These are phyloP conservation scores for Drosophila albomicans DNA, from an alignment of 1,140 invertebrate species.

Conservation along the genomic window DNA sequence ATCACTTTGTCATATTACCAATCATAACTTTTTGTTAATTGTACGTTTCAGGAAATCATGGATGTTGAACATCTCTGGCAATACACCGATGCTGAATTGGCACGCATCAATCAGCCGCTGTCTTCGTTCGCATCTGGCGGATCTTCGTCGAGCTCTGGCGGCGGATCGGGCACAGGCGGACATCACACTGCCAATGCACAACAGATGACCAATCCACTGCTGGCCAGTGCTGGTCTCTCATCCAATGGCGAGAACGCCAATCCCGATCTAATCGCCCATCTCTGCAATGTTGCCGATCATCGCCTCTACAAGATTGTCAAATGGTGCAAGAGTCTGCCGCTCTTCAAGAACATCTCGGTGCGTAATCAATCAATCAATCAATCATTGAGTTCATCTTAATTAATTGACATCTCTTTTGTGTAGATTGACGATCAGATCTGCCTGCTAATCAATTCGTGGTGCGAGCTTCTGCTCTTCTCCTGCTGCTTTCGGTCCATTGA, in stretches of 20 bases:
- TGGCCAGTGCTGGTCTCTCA: constrained; percentile 87
- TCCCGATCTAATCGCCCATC: constrained; percentile 93
- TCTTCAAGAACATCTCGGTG: constrained; percentile 98
- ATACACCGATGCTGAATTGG: constrained; percentile 91
- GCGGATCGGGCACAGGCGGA: constrained; percentile 39
- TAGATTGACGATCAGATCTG: constrained; percentile 98
- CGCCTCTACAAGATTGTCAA: constrained; percentile 98
- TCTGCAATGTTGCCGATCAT: constrained; percentile 97
- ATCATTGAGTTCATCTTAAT: not conserved
- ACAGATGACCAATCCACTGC: constrained; percentile 87
- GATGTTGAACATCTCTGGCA: constrained; percentile 97
- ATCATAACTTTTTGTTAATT: too few species aligned
- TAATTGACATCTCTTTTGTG: not conserved
- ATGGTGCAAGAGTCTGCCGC: constrained; percentile 98
- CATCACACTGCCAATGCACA: constrained; percentile 67
- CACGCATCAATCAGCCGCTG: constrained; percentile 86
- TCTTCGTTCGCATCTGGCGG: constrained; percentile 78
- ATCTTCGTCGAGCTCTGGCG: constrained; percentile 52
- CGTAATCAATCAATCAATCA: constrained; percentile 71
- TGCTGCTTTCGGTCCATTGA: constrained; percentile 95
- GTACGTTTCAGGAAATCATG: constrained; percentile 92
- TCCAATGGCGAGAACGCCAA: constrained; percentile 88
- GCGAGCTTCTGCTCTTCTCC: constrained; percentile 96
- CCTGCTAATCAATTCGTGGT: constrained; percentile 98
- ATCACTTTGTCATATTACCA: too few species aligned